A percentile compares a stretch with the other conserved stretches of the same genome.
Evolutionary conservation across 2,888 invertebrate species (phyloP).

Genomic region (Camponotus fellah): DNA sequence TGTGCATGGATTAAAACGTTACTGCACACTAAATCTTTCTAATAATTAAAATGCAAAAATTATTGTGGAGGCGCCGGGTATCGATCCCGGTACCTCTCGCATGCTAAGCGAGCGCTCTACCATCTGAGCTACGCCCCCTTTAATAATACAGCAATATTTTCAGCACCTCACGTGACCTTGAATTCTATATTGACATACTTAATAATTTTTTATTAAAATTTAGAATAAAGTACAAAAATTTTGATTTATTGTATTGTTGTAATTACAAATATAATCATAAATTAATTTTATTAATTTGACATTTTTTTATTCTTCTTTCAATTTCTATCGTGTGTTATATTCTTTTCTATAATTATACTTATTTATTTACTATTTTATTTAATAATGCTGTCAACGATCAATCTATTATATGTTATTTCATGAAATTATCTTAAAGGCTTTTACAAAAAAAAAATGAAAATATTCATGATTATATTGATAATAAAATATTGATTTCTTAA

Average conservation of each 20-base stretch:
- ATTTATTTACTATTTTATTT: not conserved
- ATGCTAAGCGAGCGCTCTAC: slow-evolving; percentile 85
- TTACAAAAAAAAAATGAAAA: not conserved
- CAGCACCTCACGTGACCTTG: not conserved
- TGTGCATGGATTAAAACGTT: not conserved
- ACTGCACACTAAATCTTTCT: not conserved
- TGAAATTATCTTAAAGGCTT: not conserved
- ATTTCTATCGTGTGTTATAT: not conserved
- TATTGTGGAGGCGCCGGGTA: slow-evolving; percentile 80
- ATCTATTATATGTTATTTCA: not conserved
- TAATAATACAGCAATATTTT: not conserved
- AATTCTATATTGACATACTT: not conserved
- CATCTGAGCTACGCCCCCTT: slow-evolving; percentile 84
- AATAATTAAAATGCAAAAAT: slow-evolving; percentile 5
- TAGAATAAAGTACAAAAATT: not conserved
- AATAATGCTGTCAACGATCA: not conserved
- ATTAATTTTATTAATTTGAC: not conserved
- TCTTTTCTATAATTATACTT: not conserved
- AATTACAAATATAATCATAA: not conserved
- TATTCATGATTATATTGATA: not conserved
- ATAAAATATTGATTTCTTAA: not conserved
- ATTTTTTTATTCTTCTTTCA: not conserved
- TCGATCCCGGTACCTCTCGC: slow-evolving; percentile 85
- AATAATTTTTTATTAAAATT: slow-evolving; percentile 1
- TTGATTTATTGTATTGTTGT: not conserved